Evolutionary conservation across 2,888 invertebrate genomes (phyloP), one percentile per base, ranked within the genome.

Genomic region (Dryobotodes eremita): DNA sequence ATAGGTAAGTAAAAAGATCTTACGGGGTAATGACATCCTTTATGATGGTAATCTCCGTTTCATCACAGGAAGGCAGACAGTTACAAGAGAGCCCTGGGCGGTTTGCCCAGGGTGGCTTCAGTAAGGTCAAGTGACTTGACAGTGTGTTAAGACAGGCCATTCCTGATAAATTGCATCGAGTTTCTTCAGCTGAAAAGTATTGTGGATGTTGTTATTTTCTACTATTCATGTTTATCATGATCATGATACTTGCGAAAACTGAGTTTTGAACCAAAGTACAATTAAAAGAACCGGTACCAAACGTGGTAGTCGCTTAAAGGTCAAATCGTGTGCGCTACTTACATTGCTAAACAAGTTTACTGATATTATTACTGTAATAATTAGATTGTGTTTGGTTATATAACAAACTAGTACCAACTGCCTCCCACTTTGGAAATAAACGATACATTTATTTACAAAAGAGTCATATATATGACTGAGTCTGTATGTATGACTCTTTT

Each of bases 41-140:
- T 72, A 98, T 97, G 26, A 98, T 95, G 8, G 97, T 97, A 78
- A 98, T 97, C 87, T 98, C 98, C 15, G 98, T 97, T 93, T 98
- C 98, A 0, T 97, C 97, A 90, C 98, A 98, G 23, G 98, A 98
- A 0, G 98, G 98, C 76, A 98, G 91, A 88, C 98, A 98, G 89
- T 97, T 96, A 86, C 98, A 98, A 2, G 97, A 95, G 26, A 98
- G 93, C 0, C 98, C 98, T 0, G 97, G 97, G 1, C 97, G 96
- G 17, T 86, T 88, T 0, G 98, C 97, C 98, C 98, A 98, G 17
- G 95, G 93, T 0, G 98, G 98, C 89, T 98, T 98, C 71, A 98
- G 95, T 0, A 97, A 97, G 0, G 98, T 97, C 17, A 98, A 91
- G 84, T 97, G 97, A 88, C 97, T 97, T 78, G 97, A 97, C 88